These are phyloP conservation scores for Diabrotica undecimpunctata DNA, from an alignment of 1,140 invertebrate species.

Conservation along the genomic window DNA sequence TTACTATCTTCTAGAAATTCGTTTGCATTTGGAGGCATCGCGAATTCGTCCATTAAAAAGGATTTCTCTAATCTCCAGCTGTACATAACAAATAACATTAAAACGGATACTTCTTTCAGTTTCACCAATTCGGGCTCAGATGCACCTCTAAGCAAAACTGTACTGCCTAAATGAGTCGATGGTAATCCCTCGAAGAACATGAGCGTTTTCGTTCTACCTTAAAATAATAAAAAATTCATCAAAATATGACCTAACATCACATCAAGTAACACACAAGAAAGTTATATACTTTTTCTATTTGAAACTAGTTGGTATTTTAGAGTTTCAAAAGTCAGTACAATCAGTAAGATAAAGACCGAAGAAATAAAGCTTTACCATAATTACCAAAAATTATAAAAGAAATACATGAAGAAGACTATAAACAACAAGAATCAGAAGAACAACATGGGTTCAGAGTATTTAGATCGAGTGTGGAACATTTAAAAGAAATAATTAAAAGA, in stretches of 20 bases:
- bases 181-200: conserved; percentile 93
- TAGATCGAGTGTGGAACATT: too few relatives aligned
- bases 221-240: conserved; percentile 26
- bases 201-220: conserved; percentile 72
- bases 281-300: not conserved
- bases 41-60: conserved; percentile 72
- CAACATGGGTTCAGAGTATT: too few relatives aligned
- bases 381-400: too few relatives aligned
- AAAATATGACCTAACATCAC: not conserved
- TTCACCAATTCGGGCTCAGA: conserved; percentile 70
- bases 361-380: too few relatives aligned
- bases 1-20: conserved; percentile 44
- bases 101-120: conserved; percentile 77
- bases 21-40: conserved; percentile 48
- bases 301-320: conserved; percentile 8
- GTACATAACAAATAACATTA: conserved; percentile 83
- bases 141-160: conserved; percentile 81
- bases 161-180: conserved; percentile 79
- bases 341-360: too few relatives aligned
- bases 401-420: too few relatives aligned
- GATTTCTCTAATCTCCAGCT: conserved; percentile 89
- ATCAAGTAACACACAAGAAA: not conserved
- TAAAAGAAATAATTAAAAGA: too few relatives aligned
- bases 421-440: too few relatives aligned
- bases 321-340: too few relatives aligned